Evolutionary conservation across 2,888 invertebrate species (phyloP).

Genomic region (Sminthurinus aureus): DNA sequence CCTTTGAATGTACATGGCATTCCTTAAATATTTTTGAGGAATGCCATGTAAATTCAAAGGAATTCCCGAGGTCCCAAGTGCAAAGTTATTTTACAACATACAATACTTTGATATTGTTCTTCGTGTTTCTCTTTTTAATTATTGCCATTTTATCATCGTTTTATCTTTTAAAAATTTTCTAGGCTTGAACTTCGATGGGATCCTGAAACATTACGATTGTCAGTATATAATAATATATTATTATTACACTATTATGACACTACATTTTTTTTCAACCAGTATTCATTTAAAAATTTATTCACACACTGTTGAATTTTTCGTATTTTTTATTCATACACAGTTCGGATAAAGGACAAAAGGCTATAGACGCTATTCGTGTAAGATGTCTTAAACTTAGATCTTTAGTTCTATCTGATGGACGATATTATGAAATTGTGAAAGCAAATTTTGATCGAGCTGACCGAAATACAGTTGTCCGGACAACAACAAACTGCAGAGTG

Average conservation of each 20-base stretch:
- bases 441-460: constrained; percentile 99
- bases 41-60: too few species aligned
- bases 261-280: too few species aligned
- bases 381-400: constrained; percentile 92
- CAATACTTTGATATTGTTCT: too few species aligned
- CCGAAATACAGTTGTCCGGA: constrained; percentile 93
- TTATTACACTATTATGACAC: too few species aligned
- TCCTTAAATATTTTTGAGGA: too few species aligned
- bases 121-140: too few species aligned
- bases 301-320: too few species aligned
- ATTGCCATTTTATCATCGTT: too few species aligned
- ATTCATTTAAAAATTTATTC: background rate
- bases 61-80: too few species aligned
- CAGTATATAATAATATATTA: background rate
- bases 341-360: constrained; percentile 99
- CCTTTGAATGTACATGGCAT: too few species aligned
- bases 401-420: constrained; percentile 94
- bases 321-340: background rate
- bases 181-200: constrained; percentile 97
- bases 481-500: constrained; percentile 94
- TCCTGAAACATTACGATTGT: constrained; percentile 94
- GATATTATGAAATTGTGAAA: constrained; percentile 98
- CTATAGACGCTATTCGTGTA: constrained; percentile 95
- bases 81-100: too few species aligned
- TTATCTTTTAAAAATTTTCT: too few species aligned